Base-by-base conservation (phyloP, 1,140 invertebrate genomes). In the Lerema accius region DNA sequence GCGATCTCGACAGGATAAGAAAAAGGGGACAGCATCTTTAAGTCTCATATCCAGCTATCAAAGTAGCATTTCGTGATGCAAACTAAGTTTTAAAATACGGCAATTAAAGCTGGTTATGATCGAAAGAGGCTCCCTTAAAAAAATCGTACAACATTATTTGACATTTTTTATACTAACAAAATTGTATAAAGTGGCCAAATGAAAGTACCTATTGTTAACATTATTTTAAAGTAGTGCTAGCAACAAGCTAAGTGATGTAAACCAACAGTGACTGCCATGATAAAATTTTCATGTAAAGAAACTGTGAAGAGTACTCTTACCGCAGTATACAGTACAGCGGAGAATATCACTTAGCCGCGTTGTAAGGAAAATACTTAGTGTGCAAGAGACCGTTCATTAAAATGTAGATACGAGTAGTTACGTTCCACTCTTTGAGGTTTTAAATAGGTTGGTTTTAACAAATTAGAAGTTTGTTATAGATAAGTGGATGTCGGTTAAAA, bases 271-370 rank as follows among this genome's bases (percentile, higher is more conserved):
- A 46, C 17, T 11, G 43, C 3, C 43, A 46, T 46, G 43, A 19
- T 46, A 46, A 46, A 23, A 46, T 46, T 46, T 46, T 23, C 17
- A 46, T 46, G 43, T 46, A 46, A 46, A 46, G 43, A n/a, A 46
- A 46, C 43, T 46, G 43, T 46, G 17, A 46, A 46, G 43, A 23
- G 17, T 17, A 4, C 43, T 42, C 39, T 23, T 23, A 23, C 28
- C 28, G 28, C 15, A 23, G 43, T 46, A 46, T 17, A 46, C n/a
- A n/a, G n/a, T n/a, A 17, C 5, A 11, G 14, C 5, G 43, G 9
- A 46, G 40, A 43, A 43, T 43, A 43, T 43, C 40, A 43, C 40
- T 43, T 43, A 43, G 40, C 16, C 16, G 9, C 40, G 40, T 23
- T 23, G 19, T 23, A 23, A 23, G 15, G 40, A 43, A 43, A 43